Base-by-base conservation (phyloP, 2,888 invertebrate species). In the Loripinus fragilis region DNA sequence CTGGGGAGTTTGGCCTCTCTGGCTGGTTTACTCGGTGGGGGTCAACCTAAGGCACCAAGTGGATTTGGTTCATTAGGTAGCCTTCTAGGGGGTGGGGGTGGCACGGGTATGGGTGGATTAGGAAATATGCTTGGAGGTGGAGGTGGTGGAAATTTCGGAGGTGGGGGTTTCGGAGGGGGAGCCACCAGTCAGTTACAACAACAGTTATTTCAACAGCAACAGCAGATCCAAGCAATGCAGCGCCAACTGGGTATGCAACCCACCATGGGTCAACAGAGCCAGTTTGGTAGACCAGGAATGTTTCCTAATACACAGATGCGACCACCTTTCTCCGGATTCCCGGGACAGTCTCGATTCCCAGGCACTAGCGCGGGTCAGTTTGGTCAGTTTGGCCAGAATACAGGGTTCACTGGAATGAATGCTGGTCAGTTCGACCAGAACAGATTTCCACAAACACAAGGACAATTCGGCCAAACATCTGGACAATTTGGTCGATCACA, bases 211-310 rank as follows among this genome's bases (percentile, higher is more conserved):
- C 64, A 65, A 28, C 82, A 82, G 42, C 71, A 78, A 25, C 35
- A 74, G n/a, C 79, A 82, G 60, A 82, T 82, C 17, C 42, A 55
- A 55, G 72, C 75, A 0, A 20, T 82, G n/a, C 74, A 82, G 66
- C 68, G 50, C 5, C 74, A 77, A 42, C 25, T 82, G 20, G 68
- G 68, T n/a, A 67, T 45, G 67, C 20, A 30, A 2, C 52, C 52
- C 8, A 10, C 25, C 25, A n/a, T n/a, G 52, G 33, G 20, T 8
- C 60, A 10, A 20, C 48, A 68, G 0, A 68, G 41, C 33, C 50
- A 42, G n/a, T 76, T 78, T 74, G 76, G 81, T 15, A 50, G 67
- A 10, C 71, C 78, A 28, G 81, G 81, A 35, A 78, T 70, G 38
- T 67, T 73, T 8, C 78, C 73, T 17, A 28, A 71, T 12, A 38